Percentiles rank a stretch among this genome's conserved stretches.
Conservation (phyloP, 2,113 vertebrate species). For the Cinclus cinclus region DNA sequence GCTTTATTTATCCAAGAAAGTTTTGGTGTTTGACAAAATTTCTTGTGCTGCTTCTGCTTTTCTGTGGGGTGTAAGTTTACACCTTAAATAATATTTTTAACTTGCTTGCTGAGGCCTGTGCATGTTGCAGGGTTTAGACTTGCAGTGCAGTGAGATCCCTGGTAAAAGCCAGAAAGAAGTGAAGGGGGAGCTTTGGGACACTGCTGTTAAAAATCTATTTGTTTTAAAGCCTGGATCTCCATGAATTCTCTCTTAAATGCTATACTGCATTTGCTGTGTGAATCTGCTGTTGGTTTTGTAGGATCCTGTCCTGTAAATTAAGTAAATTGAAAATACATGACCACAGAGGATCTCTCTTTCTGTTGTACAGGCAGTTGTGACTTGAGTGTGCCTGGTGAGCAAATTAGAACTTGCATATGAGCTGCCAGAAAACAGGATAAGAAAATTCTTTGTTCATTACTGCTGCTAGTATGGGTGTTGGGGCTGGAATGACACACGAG, state of each 20-base stretch:
- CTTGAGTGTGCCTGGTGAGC: neutral
- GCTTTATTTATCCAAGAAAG: neutral
- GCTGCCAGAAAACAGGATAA: neutral
- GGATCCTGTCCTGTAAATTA: neutral
- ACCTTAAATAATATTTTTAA: neutral
- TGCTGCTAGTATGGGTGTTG: neutral
- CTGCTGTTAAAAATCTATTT: neutral
- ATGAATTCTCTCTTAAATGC: neutral
- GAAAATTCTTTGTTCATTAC: neutral
- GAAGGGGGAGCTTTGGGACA: neutral
- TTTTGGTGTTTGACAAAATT: neutral
- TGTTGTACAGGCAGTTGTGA: neutral
- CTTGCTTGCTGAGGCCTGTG: neutral
- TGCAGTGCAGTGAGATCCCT: neutral
- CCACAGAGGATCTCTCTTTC: neutral
- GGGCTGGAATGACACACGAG: neutral
- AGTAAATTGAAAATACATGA: neutral
- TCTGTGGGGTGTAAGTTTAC: neutral
- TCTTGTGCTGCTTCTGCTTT: neutral
- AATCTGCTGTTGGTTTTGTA: neutral
- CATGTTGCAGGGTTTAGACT: neutral
- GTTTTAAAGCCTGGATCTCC: neutral
- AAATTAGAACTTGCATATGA: neutral
- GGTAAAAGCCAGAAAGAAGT: neutral
- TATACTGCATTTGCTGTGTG: neutral